phyloP scores from a whole-genome alignment of 2,113 vertebrate genomes.

The Genyomyrus donnyi region DNA sequence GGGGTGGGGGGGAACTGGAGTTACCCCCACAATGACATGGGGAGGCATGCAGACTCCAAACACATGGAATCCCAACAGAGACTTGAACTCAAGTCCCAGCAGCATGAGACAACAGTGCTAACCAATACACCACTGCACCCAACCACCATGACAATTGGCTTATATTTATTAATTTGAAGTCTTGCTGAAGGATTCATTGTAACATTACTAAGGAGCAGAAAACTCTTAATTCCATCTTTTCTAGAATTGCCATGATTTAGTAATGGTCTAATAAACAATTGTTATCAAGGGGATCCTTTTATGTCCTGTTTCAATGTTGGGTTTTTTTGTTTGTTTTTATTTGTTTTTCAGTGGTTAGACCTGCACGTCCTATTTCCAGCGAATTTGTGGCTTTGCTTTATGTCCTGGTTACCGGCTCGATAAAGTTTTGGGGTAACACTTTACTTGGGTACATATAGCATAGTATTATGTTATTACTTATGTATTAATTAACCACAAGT shows the following conservation, averaged over 20 bases:
- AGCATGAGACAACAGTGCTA: no score
- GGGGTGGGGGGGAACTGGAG: no score
- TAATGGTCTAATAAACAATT: neutral
- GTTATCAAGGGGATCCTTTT: neutral
- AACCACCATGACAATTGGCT: neutral
- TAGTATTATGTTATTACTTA: neutral
- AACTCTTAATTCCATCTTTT: neutral
- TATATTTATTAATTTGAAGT: neutral
- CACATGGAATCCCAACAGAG: no score
- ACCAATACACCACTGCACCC: no score
- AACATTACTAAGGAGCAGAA: conserved; percentile 1
- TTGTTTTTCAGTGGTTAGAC: neutral
- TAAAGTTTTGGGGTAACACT: conserved; percentile 28
- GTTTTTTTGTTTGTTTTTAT: neutral
- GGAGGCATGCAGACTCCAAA: no score
- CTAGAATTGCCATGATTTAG: neutral
- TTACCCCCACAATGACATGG: no score
- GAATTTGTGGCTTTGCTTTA: conserved; percentile 49
- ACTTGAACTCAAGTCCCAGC: no score
- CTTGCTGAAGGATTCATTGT: neutral
- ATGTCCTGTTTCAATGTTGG: neutral
- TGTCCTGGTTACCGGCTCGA: conserved; percentile 37
- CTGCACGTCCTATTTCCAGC: conserved; percentile 24
- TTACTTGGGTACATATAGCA: neutral
- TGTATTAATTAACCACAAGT: neutral